Base-by-base conservation (phyloP, 2,113 vertebrate genomes). In the Gymnogyps californianus region DNA sequence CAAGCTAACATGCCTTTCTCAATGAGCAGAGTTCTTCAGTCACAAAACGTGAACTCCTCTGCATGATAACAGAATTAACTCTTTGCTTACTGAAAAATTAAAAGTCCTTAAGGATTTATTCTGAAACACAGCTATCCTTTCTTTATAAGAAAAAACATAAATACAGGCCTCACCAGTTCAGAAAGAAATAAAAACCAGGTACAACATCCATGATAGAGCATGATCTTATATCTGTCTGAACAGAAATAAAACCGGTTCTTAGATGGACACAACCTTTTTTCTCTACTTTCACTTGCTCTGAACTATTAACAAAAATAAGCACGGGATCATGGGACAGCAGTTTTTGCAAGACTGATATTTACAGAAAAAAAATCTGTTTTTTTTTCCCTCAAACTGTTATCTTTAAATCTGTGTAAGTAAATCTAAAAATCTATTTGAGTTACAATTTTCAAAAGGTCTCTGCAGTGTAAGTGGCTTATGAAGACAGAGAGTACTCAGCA, bases 1-100 rank as follows among this genome's bases (percentile, higher is more conserved):
- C 64, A 89, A 90, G 32, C 19, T 87, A 81, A 82, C 29, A 26
- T 80, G 49, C 18, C 61, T 87, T 95, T 76, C 62, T 89, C 54
- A 89, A 66, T 51, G 71, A 96, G n/a, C 16, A 64, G 54, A 76
- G 13, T 47, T 89, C 71, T 87, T 54, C 75, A 75, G 52, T 93
- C 79, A 79, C 25, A 95, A 85, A 96, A 94, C 42, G 21, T 81
- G 86, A 96, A 80, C 42, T 93, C 13, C 26, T 91, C 19, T 86
- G 54, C 49, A 51, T 8, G 15, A 75, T 9, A 76, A 61, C 9
- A 61, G 12, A 96, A 94, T 95, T 97, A 93, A 87, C 57, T 67
- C 31, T 80, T 88, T 66, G 32, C 31, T 90, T 91, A 55, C 64
- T 47, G 26, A 69, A 69, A 92, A 75, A 62, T 4, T 2, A 52